Base-by-base conservation (phyloP, 1,140 invertebrate species). In the Eurosta solidaginis region DNA sequence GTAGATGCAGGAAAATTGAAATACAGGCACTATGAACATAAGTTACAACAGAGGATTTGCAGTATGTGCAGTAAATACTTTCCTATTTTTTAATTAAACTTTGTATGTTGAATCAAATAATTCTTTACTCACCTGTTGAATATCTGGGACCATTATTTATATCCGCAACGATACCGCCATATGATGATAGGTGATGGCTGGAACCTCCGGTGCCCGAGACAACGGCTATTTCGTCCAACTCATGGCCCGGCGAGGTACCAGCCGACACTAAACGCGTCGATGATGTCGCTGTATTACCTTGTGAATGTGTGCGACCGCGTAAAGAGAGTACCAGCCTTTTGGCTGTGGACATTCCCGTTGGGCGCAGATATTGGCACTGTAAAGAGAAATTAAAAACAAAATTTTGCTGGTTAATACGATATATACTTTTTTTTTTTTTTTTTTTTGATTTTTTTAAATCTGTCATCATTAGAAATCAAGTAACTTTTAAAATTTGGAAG, bases 151-250 rank as follows among this genome's bases (percentile, higher is more conserved):
- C 91, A 93, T 93, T 81, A 89, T 84, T 80, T 89, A 86, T 79
- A 42, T 81, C 81, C 45, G 76, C 77, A 79, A 81, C 83, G 79
- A 84, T 83, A 81, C 92, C 89, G 83, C 91, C 89, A 89, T 93
- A 90, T 40, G 59, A 68, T 83, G 92, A 90, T 82, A 92, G 90
- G 85, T 92, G 90, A 82, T 90, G 81, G 82, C 90, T 88, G 76
- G 89, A 88, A 81, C 89, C 88, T 79, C 90, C 91, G 81, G 91
- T 91, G 79, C 90, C 90, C 27, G 90, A 92, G 63, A 94, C 93
- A 79, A 95, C 92, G 42, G 93, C 92, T 82, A 95, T 94, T 88
- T 94, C 93, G 81, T 94, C 93, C 63, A 94, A 89, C 82, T 94
- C 93, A 88, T 94, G 92, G 77, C 91, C 91, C 79, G 89, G 90